Conservation (phyloP, 2,888 invertebrate genomes). For the Lepidochitona cinerea region DNA sequence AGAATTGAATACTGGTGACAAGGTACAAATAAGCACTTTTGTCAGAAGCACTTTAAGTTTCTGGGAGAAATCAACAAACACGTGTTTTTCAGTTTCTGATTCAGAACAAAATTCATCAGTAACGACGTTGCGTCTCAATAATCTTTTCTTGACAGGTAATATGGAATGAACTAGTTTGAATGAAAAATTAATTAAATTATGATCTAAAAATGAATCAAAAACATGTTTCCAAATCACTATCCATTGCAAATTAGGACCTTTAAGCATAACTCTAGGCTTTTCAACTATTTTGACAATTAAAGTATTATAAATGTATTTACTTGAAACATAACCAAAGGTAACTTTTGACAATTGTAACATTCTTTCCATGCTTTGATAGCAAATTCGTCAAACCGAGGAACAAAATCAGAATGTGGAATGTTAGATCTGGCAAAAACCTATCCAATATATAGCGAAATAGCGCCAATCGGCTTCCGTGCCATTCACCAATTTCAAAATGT, state of each 20-base stretch:
- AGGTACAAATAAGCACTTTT: background rate
- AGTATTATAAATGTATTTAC: background rate
- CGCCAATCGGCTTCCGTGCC: background rate
- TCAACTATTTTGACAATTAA: background rate
- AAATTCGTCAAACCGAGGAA: background rate
- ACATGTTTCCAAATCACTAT: background rate
- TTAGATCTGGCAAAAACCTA: background rate
- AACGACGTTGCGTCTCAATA: background rate
- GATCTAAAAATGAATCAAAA: background rate
- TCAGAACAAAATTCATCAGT: background rate
- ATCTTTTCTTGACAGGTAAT: no score
- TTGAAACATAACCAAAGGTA: background rate
- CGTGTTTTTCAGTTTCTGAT: background rate
- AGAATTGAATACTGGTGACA: background rate
- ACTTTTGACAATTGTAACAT: background rate
- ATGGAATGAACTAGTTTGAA: no score
- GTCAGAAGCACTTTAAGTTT: no score
- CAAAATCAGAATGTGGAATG: background rate
- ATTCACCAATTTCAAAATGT: background rate
- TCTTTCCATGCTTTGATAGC: background rate
- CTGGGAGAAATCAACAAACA: constrained; percentile 5
- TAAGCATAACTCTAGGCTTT: background rate
- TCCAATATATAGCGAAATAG: constrained; percentile 3
- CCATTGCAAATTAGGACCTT: background rate
- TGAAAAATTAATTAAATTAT: background rate